Percentiles rank a stretch among this genome's conserved stretches.
Evolutionary conservation across 2,888 invertebrate species (phyloP).

Genomic region (Malthinus flaveolus): DNA sequence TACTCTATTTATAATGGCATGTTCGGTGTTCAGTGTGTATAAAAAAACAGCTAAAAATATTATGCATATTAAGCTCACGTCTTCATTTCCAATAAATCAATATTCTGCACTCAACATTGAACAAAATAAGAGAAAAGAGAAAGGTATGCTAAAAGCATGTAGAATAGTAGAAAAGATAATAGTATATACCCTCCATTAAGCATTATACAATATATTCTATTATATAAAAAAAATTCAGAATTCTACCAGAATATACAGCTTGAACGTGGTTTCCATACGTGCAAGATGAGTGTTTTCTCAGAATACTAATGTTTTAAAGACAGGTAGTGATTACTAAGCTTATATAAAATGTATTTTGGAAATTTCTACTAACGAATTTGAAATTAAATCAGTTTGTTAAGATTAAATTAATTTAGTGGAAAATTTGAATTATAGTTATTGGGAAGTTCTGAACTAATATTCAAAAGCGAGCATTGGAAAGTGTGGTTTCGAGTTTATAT

Average conservation of each 20-base stretch:
- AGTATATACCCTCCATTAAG: constrained; percentile 23
- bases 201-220: constrained; percentile 20
- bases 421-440: too few relatives aligned
- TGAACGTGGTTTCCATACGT: constrained; percentile 20
- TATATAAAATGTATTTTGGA: constrained; percentile 7
- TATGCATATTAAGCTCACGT: too few relatives aligned
- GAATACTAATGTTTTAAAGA: constrained; percentile 18
- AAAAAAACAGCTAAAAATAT: too few relatives aligned
- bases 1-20: too few relatives aligned
- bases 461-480: too few relatives aligned
- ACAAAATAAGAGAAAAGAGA: background rate
- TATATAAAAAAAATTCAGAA: constrained; percentile 20
- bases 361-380: background rate
- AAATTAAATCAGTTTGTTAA: background rate
- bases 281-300: constrained; percentile 11
- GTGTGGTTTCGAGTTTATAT: too few relatives aligned
- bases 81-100: constrained; percentile 9
- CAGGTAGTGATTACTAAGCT: constrained; percentile 11
- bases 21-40: too few relatives aligned
- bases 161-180: constrained; percentile 23
- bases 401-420: too few relatives aligned
- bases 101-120: constrained; percentile 14
- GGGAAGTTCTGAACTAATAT: too few relatives aligned
- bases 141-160: constrained; percentile 22
- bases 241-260: constrained; percentile 19